A percentile compares a stretch with the other conserved stretches of the same genome.
These are phyloP conservation scores for Oscheius sp. DNA, from an alignment of 2,888 invertebrate species.

Conservation along the genomic window DNA sequence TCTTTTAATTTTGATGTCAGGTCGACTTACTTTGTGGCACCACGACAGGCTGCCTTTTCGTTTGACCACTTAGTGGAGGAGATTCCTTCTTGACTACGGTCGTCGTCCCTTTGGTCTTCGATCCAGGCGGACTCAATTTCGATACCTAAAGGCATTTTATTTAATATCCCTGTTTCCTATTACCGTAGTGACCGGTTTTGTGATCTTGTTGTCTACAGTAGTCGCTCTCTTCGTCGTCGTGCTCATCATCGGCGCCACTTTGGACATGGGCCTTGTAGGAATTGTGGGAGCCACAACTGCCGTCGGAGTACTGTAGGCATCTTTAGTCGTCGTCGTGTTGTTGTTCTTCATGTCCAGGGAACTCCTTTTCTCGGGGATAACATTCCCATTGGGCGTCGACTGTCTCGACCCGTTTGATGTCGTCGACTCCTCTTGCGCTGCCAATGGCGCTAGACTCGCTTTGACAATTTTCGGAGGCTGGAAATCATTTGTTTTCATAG, in stretches of 20 bases:
- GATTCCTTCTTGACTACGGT: slow-evolving; percentile 11
- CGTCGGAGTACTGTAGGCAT: slow-evolving; percentile 11
- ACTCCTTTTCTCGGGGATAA: slow-evolving; percentile 6
- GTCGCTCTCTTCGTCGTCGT: slow-evolving; percentile 11
- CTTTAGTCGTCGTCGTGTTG: slow-evolving; percentile 21
- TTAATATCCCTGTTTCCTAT: background rate
- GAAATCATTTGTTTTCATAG: too few species aligned
- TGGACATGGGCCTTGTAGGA: slow-evolving; percentile 30
- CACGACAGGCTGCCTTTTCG: slow-evolving; percentile 11
- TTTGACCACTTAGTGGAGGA: background rate
- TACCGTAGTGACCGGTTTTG: slow-evolving; percentile 12
- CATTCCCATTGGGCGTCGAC: slow-evolving; percentile 17
- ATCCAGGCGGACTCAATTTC: slow-evolving; percentile 22
- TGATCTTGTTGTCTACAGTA: background rate
- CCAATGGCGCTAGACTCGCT: slow-evolving; percentile 10
- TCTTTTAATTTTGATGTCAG: background rate
- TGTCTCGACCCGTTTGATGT: background rate
- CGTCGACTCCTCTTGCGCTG: slow-evolving; percentile 5
- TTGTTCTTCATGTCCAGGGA: slow-evolving; percentile 36
- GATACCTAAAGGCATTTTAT: slow-evolving; percentile 7
- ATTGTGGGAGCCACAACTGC: slow-evolving; percentile 13
- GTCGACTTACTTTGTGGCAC: slow-evolving; percentile 17
- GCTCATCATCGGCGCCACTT: slow-evolving; percentile 36
- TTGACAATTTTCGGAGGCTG: background rate
- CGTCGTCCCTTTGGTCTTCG: background rate